A percentile compares a stretch with the other conserved stretches of the same genome.
Evolutionary conservation across 2,113 vertebrate species (phyloP).

Genomic region (Coturnix japonica): DNA sequence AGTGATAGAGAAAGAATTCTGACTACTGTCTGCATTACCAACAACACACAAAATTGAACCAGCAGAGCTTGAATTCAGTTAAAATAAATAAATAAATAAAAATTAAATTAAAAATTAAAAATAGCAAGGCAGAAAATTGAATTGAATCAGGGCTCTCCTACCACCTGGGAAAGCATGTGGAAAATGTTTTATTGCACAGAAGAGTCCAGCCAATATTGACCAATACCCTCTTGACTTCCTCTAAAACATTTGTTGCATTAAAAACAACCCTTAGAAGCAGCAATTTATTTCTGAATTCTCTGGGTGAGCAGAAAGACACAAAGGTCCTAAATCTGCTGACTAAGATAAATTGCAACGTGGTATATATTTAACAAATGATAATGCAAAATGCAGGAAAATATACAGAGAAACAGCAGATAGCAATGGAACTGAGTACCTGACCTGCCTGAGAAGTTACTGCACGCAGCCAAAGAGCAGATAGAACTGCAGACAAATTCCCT

Average conservation of each 20-base stretch:
- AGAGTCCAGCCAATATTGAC: conserved; percentile 35
- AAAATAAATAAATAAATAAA: neutral
- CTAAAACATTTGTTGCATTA: conserved; percentile 58
- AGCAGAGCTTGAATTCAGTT: conserved; percentile 28
- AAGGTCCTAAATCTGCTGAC: conserved; percentile 71
- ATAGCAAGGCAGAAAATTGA: conserved; percentile 23
- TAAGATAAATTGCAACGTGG: conserved; percentile 65
- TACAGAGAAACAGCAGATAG: conserved; percentile 56
- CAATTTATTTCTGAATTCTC: conserved; percentile 69
- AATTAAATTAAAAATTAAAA: conserved; percentile 61
- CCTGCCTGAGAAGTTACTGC: conserved; percentile 62
- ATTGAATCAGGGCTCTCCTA: conserved; percentile 20
- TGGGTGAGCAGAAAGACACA: conserved; percentile 10
- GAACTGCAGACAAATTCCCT: conserved; percentile 10
- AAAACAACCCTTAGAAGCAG: conserved; percentile 25
- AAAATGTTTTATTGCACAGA: conserved; percentile 43
- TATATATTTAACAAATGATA: conserved; percentile 70
- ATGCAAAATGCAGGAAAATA: conserved; percentile 66
- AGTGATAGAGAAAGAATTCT: conserved; percentile 36
- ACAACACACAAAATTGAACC: conserved; percentile 35
- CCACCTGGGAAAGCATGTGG: conserved; percentile 3
- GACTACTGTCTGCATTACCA: neutral
- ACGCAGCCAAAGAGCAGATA: conserved; percentile 33
- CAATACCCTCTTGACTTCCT: conserved; percentile 32
- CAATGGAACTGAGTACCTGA: conserved; percentile 43